Base-by-base conservation (phyloP, 2,113 vertebrate species). In the Galemys pyrenaicus region DNA sequence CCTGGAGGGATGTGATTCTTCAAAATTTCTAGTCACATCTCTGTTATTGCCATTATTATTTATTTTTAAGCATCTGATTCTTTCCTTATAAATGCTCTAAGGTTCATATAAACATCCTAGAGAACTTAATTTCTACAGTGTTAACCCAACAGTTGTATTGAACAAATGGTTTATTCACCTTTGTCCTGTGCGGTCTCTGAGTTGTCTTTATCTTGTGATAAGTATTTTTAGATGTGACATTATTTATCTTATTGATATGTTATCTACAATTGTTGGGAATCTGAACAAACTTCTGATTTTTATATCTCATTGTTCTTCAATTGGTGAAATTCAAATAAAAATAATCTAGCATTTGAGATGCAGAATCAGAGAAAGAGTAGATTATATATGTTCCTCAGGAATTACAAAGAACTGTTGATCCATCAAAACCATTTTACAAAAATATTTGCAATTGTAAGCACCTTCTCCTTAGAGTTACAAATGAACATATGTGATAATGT, bases 41-140 rank as follows among this genome's bases (percentile, higher is more conserved):
- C 19, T 80, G 26, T 67, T 79, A 95, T 37, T 87, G 10, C 4
- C 35, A n/a, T 73, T 79, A 87, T 90, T 46, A 13, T 67, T 93
- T 83, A 60, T 28, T 73, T 94, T 62, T 92, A 62, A 83, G 17
- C 2, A 87, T 90, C 37, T 15, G 67, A 19, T 68, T 83, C 11
- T 95, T 86, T 87, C 37, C 37, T 80, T 19, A 46, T 75, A 80
- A 65, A 58, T 67, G 15, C 8, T 4, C 4, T 79, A 65, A 60
- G 28, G 6, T 74, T 73, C 44, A 20, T 64, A 5, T 64, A 35
- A 68, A 44, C 87, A 37, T 41, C 13, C 28, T 46, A 39, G 22
- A 84, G 32, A 85, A 88, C 79, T 80, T 75, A 32, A 87, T 92
- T 73, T 94, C 15, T 90, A 32, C 8, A n/a, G 8, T 62, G 22